These are phyloP conservation scores for Cinclus cinclus DNA, from an alignment of 2,113 vertebrate genomes.

Conservation along the genomic window DNA sequence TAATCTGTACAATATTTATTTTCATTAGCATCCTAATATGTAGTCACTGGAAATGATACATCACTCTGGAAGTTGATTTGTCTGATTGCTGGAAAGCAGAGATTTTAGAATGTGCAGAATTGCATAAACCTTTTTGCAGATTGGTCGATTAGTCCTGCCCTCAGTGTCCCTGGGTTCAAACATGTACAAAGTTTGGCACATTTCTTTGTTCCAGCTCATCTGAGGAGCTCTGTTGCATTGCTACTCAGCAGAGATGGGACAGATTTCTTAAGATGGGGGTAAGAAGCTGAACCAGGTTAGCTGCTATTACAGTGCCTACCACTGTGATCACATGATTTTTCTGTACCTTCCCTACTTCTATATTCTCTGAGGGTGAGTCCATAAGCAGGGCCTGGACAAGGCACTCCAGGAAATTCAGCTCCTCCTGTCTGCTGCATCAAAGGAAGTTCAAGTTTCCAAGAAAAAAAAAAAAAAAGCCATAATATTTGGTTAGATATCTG, in stretches of 20 bases:
- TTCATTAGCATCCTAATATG: not conserved
- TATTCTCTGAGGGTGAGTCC: not conserved
- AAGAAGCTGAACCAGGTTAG: not conserved
- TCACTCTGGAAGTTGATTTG: not conserved
- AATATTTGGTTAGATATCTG: not conserved
- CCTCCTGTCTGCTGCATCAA: not conserved
- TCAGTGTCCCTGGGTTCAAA: not conserved
- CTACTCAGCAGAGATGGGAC: not conserved
- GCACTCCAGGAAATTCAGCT: not conserved
- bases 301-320: not conserved
- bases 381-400: not conserved
- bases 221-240: not conserved
- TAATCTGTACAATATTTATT: not conserved
- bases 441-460: not conserved
- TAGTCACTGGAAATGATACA: not conserved
- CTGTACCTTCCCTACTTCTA: not conserved
- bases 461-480: not conserved
- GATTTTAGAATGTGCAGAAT: not conserved
- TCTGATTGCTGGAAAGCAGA: not conserved
- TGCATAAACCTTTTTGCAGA: not conserved
- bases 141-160: not conserved
- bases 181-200: not conserved
- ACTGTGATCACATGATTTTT: not conserved
- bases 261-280: not conserved
- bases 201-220: not conserved